Evolutionary conservation across 92 coral and sea anemone genomes (phyloP), one percentile per base, ranked within the genome.

Genomic region (Porites evermanni): DNA sequence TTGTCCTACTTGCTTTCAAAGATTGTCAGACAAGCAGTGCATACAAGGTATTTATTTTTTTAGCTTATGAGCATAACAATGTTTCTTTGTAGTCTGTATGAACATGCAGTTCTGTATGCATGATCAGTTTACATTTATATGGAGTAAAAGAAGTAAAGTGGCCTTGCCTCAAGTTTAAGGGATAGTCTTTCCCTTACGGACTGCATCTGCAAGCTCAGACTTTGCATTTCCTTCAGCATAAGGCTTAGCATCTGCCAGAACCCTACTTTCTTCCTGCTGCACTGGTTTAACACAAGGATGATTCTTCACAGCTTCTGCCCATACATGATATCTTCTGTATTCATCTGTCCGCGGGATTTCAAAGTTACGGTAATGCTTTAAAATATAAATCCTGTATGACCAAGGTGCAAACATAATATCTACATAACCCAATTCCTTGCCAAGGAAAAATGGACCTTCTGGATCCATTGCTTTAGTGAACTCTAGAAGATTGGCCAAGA

Each of bases 381-480:
- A 67, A 52, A 94, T 79, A 16, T 24, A 77, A 47, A 77, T 77
- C 26, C 98, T 91, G 47, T 51, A 77, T 19, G 94, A 93, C 85
- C 90, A 94, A 1, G 98, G 98, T 8, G 87, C 91, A 69, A 82
- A 85, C 98, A 94, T 87, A 53, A 94, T 92, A 70, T 94, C 98
- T 12, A 90, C 92, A 69, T 89, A 94, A 67, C 98, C 91, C 64
- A 94, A 79, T 16, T 77, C 75, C 14, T 80, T 83, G 53, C 95
- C 94, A 59, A 89, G 91, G 54, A 94, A 94, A 72, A 83, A 94
- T 47, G 95, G 89, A 2, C 91, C 92, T 12, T 83, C 78, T 47
- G 86, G 74, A 58, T 90, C 91, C 98, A 94, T 92, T 53, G 93
- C 98, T 67, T 79, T 70, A 10, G 95, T 80, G 67, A 94, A 90